phyloP scores from a whole-genome alignment of 92 coral and sea anemone species.

The Epizoanthus stellaris region DNA sequence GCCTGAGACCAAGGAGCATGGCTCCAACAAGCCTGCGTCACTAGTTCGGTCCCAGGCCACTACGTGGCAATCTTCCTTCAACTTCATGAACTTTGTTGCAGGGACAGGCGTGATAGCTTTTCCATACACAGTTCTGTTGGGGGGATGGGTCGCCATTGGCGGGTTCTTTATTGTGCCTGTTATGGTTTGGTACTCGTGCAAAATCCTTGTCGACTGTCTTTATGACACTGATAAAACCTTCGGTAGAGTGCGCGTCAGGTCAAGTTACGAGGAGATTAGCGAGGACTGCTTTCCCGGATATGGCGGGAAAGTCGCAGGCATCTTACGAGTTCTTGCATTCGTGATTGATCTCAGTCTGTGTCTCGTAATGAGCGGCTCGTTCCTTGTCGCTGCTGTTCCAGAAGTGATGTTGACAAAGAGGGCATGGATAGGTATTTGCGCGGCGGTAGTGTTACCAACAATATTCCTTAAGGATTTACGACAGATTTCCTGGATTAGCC shows the following conservation, averaged over 20 bases:
- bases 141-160: neutral
- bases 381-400: neutral
- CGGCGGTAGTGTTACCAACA: neutral
- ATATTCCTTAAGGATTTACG: neutral
- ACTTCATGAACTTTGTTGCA: neutral
- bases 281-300: neutral
- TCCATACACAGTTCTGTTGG: neutral
- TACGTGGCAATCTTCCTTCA: neutral
- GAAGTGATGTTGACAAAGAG: neutral
- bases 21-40: neutral
- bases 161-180: neutral
- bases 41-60: neutral
- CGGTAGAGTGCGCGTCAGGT: constrained; percentile 3
- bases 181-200: neutral
- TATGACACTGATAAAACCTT: neutral
- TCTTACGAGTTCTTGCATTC: neutral
- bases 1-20: neutral
- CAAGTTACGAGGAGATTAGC: neutral
- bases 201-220: neutral
- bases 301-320: neutral
- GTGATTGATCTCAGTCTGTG: neutral
- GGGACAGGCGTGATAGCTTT: neutral
- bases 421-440: neutral
- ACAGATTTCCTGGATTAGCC: neutral
- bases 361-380: constrained; percentile 4